A percentile compares a stretch with the other conserved stretches of the same genome.
Evolutionary conservation across 2,888 invertebrate genomes (phyloP).

Genomic region (Campoletis raptor): DNA sequence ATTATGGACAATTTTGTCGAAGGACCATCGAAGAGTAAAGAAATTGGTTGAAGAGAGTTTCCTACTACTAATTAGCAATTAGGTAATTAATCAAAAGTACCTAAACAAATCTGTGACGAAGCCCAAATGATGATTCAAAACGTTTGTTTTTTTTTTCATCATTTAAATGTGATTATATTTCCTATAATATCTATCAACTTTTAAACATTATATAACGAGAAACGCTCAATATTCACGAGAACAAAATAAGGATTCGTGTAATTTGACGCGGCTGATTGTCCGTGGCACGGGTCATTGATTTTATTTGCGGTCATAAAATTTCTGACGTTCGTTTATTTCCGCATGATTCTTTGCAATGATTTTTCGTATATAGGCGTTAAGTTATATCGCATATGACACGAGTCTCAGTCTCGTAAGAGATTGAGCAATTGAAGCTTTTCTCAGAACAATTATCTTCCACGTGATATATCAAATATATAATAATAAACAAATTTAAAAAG

Average conservation of each 20-base stretch:
- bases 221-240: too few species aligned
- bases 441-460: slow-evolving; percentile 46
- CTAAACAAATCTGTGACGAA: too few species aligned
- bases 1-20: too few species aligned
- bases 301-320: slow-evolving; percentile 36
- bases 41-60: too few species aligned
- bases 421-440: slow-evolving; percentile 62
- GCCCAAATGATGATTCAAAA: too few species aligned
- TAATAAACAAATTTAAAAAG: slow-evolving; percentile 29
- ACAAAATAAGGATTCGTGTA: background rate
- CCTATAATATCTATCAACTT: too few species aligned
- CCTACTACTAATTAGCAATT: too few species aligned
- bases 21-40: too few species aligned
- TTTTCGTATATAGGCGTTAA: slow-evolving; percentile 9
- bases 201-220: too few species aligned
- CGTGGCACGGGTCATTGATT: slow-evolving; percentile 20
- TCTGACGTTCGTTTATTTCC: slow-evolving; percentile 13
- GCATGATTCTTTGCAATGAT: slow-evolving; percentile 32
- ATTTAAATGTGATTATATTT: too few species aligned
- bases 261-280: slow-evolving; percentile 1
- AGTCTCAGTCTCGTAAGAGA: slow-evolving; percentile 27
- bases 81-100: too few species aligned
- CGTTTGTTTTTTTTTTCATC: too few species aligned
- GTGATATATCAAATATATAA: slow-evolving; percentile 25
- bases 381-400: slow-evolving; percentile 31